A percentile compares a stretch with the other conserved stretches of the same genome.
Evolutionary conservation across 2,797 vertebrate genomes (phyloP).

Genomic region (Tadarida brasiliensis): DNA sequence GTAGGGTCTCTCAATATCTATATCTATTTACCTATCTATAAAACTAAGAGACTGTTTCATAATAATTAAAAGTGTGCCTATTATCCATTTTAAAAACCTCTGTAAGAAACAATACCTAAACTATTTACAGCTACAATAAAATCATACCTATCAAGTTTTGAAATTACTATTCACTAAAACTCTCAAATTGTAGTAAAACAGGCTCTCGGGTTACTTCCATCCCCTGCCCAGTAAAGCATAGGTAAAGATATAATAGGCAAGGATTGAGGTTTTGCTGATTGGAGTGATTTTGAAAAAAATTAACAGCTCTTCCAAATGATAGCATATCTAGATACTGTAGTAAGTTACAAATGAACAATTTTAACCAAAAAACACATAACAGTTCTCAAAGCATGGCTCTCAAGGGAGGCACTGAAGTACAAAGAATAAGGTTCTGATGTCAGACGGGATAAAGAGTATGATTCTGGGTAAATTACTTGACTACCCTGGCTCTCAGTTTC

Average conservation of each 20-base stretch:
- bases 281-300: neutral
- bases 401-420: neutral
- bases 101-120: conserved; percentile 3
- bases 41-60: neutral
- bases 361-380: neutral
- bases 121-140: neutral
- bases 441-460: neutral
- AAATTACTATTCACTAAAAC: neutral
- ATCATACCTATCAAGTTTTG: neutral
- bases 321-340: neutral
- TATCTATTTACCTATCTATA: neutral
- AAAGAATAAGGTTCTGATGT: neutral
- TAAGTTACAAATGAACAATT: neutral
- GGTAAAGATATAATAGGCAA: neutral
- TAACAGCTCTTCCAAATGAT: neutral
- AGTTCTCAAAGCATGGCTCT: neutral
- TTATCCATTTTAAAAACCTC: neutral
- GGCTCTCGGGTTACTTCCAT: neutral
- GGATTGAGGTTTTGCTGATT: neutral
- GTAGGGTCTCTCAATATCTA: neutral
- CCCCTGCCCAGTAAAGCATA: neutral
- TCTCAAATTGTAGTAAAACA: neutral
- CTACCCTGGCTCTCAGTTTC: neutral
- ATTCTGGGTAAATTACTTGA: neutral
- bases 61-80: conserved; percentile 36